These are phyloP conservation scores for Sipha flava DNA, from an alignment of 1,140 invertebrate genomes.

Conservation along the genomic window DNA sequence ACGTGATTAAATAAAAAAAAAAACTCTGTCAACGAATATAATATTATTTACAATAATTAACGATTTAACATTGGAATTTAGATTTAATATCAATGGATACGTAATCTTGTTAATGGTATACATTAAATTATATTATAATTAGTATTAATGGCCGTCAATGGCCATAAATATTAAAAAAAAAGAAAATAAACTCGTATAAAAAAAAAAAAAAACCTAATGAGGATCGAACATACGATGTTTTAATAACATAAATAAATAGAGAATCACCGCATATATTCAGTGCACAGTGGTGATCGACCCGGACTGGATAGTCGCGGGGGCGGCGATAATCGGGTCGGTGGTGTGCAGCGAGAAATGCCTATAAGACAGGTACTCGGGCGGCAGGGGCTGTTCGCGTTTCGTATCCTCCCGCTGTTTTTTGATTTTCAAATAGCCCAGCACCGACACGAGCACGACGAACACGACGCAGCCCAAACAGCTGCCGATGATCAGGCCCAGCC, in stretches of 20 bases:
- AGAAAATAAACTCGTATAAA: background rate
- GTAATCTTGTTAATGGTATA: background rate
- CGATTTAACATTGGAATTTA: background rate
- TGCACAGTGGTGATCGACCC: background rate
- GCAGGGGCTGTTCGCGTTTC: constrained; percentile 58
- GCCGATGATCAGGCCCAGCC: constrained; percentile 73
- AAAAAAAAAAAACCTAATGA: too few relatives aligned
- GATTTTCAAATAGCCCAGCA: constrained; percentile 74
- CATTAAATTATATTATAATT: background rate
- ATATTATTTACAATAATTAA: background rate
- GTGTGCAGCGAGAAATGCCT: constrained; percentile 44
- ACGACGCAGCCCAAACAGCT: constrained; percentile 76
- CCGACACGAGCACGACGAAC: constrained; percentile 69
- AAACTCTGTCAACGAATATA: background rate
- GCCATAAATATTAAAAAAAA: background rate
- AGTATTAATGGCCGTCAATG: background rate
- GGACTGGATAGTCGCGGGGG: background rate
- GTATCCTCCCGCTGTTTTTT: constrained; percentile 68
- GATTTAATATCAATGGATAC: too few relatives aligned
- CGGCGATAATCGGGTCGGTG: constrained; percentile 39
- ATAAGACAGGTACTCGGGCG: constrained; percentile 64
- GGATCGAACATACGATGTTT: too few relatives aligned
- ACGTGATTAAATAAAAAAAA: too few relatives aligned
- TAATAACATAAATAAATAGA: background rate
- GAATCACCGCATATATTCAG: background rate